A percentile compares a stretch with the other conserved stretches of the same genome.
phyloP scores from a whole-genome alignment of 1,140 invertebrate genomes.

The Drosophila miranda region DNA sequence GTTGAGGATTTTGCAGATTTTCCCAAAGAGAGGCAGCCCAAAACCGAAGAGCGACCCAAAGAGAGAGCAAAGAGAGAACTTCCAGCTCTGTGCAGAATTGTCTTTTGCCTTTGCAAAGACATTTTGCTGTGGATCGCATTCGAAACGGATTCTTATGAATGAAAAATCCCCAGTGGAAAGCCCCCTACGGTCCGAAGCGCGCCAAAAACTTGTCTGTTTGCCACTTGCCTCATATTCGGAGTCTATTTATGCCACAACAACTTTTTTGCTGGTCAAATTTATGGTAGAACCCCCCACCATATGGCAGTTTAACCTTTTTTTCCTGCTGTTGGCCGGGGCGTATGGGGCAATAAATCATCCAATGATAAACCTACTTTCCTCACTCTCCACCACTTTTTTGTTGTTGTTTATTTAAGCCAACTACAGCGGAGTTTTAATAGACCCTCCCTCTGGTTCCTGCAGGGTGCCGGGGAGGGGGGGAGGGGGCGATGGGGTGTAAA shows the following conservation, averaged over 20 bases:
- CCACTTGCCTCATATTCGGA: constrained; percentile 4
- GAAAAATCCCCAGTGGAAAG: constrained; percentile 10
- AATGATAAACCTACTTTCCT: constrained; percentile 56
- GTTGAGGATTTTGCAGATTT: constrained; percentile 52
- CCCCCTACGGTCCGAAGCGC: constrained; percentile 1
- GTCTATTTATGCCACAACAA: constrained; percentile 26
- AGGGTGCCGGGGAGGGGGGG: background rate
- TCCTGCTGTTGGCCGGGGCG: constrained; percentile 16
- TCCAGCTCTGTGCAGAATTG: constrained; percentile 33
- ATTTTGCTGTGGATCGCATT: constrained; percentile 43
- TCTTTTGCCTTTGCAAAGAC: constrained; percentile 21
- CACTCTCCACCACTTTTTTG: constrained; percentile 2
- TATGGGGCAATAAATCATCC: constrained; percentile 67
- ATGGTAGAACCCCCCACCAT: constrained; percentile 24
- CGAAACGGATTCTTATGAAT: constrained; percentile 61
- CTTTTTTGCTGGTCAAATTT: constrained; percentile 30
- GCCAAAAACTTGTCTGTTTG: constrained; percentile 20
- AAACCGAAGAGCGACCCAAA: background rate
- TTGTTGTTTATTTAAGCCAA: constrained; percentile 17
- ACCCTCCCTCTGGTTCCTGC: background rate
- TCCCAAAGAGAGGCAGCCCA: constrained; percentile 17
- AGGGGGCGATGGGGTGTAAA: constrained; percentile 15
- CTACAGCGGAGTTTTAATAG: constrained; percentile 55
- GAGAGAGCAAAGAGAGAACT: background rate
- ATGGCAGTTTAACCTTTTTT: constrained; percentile 50